Evolutionary conservation across 1,140 invertebrate species (phyloP).

Genomic region (Drosophila lacertosa): DNA sequence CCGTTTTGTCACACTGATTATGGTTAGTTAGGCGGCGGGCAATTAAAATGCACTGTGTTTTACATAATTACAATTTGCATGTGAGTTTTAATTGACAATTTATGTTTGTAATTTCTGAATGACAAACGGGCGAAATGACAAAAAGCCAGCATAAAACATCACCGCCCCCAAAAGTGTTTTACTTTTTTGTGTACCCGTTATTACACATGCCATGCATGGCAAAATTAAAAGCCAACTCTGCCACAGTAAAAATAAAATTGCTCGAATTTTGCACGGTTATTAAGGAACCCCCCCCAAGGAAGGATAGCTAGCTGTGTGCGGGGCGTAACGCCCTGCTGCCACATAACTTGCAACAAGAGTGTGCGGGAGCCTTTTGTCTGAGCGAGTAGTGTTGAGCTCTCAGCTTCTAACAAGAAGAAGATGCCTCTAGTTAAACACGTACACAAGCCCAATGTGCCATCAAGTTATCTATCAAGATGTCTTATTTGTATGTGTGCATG

Average conservation of each 20-base stretch:
- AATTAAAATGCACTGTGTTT: slow-evolving; percentile 25
- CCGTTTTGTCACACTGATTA: slow-evolving; percentile 52
- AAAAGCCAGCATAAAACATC: slow-evolving; percentile 31
- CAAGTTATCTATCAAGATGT: slow-evolving; percentile 62
- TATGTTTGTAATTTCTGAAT: slow-evolving; percentile 26
- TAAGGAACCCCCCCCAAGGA: slow-evolving; percentile 17
- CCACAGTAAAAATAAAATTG: slow-evolving; percentile 33
- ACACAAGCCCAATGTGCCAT: slow-evolving; percentile 54
- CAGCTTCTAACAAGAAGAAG: slow-evolving; percentile 24
- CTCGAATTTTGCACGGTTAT: slow-evolving; percentile 41
- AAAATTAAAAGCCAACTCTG: slow-evolving; percentile 61
- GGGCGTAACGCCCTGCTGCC: slow-evolving; percentile 17
- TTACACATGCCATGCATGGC: slow-evolving; percentile 54
- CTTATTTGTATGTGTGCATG: slow-evolving; percentile 16
- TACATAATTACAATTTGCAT: slow-evolving; percentile 25
- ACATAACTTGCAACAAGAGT: not conserved
- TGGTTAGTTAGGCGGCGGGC: slow-evolving; percentile 52
- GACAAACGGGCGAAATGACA: slow-evolving; percentile 13
- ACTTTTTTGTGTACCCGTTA: slow-evolving; percentile 54
- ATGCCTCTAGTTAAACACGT: slow-evolving; percentile 67
- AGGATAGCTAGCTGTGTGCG: slow-evolving; percentile 29
- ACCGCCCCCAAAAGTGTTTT: slow-evolving; percentile 23
- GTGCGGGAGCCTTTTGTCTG: slow-evolving; percentile 43
- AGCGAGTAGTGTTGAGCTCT: slow-evolving; percentile 49
- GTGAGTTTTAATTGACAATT: slow-evolving; percentile 46